These are phyloP conservation scores for Erpornis zantholeuca DNA, from an alignment of 2,113 vertebrate species.

Conservation along the genomic window DNA sequence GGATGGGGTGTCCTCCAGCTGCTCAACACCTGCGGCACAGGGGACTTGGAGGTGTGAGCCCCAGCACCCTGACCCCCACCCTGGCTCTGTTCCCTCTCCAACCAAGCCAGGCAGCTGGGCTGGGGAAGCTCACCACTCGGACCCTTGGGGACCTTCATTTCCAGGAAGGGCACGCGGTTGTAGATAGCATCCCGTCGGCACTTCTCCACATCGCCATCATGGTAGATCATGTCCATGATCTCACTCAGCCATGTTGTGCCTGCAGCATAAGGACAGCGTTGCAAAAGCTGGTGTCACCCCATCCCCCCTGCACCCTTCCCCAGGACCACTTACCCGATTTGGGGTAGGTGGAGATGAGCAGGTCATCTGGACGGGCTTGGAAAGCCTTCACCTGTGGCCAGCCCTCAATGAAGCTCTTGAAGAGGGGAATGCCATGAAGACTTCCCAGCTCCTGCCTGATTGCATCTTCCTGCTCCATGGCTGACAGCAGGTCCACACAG, in stretches of 20 bases:
- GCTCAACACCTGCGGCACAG: slow-evolving; percentile 55
- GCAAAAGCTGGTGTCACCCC: neutral
- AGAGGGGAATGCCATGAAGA: slow-evolving; percentile 46
- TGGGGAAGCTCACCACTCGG: neutral
- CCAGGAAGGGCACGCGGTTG: slow-evolving; percentile 67
- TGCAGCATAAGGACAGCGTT: neutral
- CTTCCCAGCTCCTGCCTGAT: neutral
- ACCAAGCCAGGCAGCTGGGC: neutral
- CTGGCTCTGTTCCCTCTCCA: neutral
- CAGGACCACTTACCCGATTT: slow-evolving; percentile 53
- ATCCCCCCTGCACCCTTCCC: neutral
- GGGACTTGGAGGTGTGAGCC: neutral
- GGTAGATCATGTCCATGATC: slow-evolving; percentile 69
- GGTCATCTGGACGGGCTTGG: slow-evolving; percentile 53
- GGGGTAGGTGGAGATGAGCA: slow-evolving; percentile 59
- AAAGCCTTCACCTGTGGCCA: slow-evolving; percentile 61
- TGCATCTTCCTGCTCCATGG: neutral
- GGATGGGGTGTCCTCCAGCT: slow-evolving; percentile 69
- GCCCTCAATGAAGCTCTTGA: neutral
- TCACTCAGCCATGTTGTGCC: slow-evolving; percentile 71
- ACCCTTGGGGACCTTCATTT: neutral
- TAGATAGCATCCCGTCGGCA: slow-evolving; percentile 62
- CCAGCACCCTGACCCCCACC: neutral
- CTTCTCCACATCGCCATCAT: slow-evolving; percentile 30
- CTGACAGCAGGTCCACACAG: fast-evolving